phyloP scores from a whole-genome alignment of 2,797 vertebrate genomes.

The Prunella strophiata region DNA sequence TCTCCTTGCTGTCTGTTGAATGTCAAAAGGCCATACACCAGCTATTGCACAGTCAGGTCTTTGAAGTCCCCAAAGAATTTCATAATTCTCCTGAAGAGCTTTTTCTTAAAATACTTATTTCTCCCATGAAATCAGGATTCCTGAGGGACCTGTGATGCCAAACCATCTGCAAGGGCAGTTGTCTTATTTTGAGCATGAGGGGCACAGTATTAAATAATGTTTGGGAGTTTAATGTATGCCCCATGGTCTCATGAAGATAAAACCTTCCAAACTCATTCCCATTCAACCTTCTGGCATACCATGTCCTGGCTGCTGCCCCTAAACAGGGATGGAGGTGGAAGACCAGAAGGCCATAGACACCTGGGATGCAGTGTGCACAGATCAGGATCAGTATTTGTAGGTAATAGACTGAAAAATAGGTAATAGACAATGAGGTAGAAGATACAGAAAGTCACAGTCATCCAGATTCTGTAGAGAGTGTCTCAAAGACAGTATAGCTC shows the following conservation, averaged over 20 bases:
- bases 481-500: background rate
- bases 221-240: background rate
- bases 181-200: background rate
- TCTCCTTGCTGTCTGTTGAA: background rate
- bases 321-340: background rate
- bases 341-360: background rate
- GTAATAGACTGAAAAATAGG: background rate
- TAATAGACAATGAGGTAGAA: background rate
- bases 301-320: background rate
- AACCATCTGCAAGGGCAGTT: background rate
- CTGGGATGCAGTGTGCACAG: background rate
- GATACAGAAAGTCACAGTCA: background rate
- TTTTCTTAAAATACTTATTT: background rate
- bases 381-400: background rate
- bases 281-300: background rate
- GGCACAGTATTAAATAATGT: background rate
- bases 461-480: background rate
- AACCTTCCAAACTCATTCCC: background rate
- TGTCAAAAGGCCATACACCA: constrained; percentile 11
- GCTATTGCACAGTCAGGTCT: background rate
- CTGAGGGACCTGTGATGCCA: background rate
- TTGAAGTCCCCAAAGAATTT: constrained; percentile 35
- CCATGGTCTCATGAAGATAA: background rate
- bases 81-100: background rate
- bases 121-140: background rate